A percentile compares a stretch with the other conserved stretches of the same genome.
Conservation (phyloP, 2,888 invertebrate genomes). For the Oxytorus armatus region DNA sequence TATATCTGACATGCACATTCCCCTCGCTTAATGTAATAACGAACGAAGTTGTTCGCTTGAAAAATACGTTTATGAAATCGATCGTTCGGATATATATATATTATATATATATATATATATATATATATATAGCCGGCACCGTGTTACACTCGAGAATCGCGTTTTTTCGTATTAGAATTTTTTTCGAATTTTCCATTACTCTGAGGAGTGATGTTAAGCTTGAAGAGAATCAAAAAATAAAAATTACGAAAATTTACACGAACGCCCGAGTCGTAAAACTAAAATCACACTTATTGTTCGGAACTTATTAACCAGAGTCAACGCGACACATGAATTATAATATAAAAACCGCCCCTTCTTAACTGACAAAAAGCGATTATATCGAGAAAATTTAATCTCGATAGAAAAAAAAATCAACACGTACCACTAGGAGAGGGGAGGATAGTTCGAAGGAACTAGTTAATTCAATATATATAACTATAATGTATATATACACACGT, state of each 20-base stretch:
- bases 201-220: too few relatives aligned
- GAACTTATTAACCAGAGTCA: conserved; percentile 11
- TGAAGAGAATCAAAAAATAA: not conserved
- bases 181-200: not conserved
- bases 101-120: too few relatives aligned
- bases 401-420: conserved; percentile 21
- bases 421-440: conserved; percentile 2
- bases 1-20: conserved; percentile 11
- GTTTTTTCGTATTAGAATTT: conserved; percentile 1
- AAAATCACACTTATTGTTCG: conserved; percentile 17
- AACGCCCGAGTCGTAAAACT: conserved; percentile 1
- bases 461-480: conserved; percentile 3
- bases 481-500: conserved; percentile 22
- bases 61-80: not conserved
- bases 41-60: not conserved
- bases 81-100: not conserved
- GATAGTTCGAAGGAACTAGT: conserved; percentile 7
- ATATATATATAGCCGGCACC: too few relatives aligned
- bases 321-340: conserved; percentile 11
- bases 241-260: not conserved
- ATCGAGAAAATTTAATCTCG: conserved; percentile 26
- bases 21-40: conserved; percentile 19
- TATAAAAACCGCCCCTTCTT: not conserved
- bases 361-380: conserved; percentile 2
- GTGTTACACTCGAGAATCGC: not conserved